Base-by-base conservation (phyloP, 1,140 invertebrate genomes). In the Bombus superbus region DNA sequence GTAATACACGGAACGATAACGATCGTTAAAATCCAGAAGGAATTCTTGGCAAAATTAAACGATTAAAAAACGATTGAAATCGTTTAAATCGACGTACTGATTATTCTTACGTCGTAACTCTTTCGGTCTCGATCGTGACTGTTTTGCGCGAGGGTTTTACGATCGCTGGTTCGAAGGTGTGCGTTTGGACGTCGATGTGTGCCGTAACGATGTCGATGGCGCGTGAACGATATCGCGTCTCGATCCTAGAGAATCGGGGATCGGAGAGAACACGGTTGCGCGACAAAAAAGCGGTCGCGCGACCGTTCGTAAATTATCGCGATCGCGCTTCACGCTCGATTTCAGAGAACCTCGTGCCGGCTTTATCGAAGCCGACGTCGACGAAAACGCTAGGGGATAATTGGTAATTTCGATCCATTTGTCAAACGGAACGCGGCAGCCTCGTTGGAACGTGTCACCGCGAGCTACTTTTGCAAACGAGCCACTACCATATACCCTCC, bases 351-450 rank as follows among this genome's bases (percentile, higher is more conserved):
- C 25, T 25, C 68, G 15, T 22, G 22, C 2, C 25, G n/a, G 15
- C 73, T 64, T 76, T 66, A 83, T 83, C 81, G 42, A 47, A 62
- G 15, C 28, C 35, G 13, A 35, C 10, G 28, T 15, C 53, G 74
- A 40, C 47, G 53, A 38, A 62, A 76, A 76, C 75, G 40, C 25
- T 35, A 10, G 32, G 57, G 32, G 72, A 35, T 83, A 83, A 83
- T 83, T 83, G 81, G 57, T 62, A 76, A 83, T 76, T 83, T 76
- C 59, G 42, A 83, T 83, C 72, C 81, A 83, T 83, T 83, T 83
- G 81, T 76, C 81, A 76, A n/a, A n/a, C 32, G 35, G 28, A 38
- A 38, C 32, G 18, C 38, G n/a, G 25, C 77, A 47, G 35, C 79
- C 68, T 71, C 64, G 64, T 53, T 28, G n/a, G 59, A 78, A 28